phyloP scores from a whole-genome alignment of 2,888 invertebrate genomes.

The Drosophila setosimentum region DNA sequence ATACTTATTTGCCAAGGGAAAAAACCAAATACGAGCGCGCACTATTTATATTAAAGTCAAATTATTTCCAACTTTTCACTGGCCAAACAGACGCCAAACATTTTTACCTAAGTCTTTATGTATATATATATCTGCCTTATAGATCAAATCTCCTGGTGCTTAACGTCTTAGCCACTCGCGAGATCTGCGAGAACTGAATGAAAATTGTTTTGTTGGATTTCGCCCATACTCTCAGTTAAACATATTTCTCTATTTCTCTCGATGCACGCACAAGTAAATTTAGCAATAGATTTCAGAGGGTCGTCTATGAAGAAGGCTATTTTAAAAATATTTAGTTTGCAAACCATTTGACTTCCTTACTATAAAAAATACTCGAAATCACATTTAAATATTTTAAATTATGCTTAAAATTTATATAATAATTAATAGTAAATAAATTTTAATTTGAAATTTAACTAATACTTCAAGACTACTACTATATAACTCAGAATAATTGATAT shows the following conservation, averaged over 20 bases:
- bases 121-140: slow-evolving; percentile 1
- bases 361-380: background rate
- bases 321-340: background rate
- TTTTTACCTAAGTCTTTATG: slow-evolving; percentile 33
- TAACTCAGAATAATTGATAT: background rate
- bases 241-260: slow-evolving; percentile 18
- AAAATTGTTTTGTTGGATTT: slow-evolving; percentile 23
- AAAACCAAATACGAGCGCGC: slow-evolving; percentile 23
- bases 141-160: slow-evolving; percentile 27
- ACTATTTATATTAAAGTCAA: slow-evolving; percentile 44
- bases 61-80: slow-evolving; percentile 63
- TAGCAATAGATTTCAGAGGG: slow-evolving; percentile 48
- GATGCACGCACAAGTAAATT: slow-evolving; percentile 64
- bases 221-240: slow-evolving; percentile 29
- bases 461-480: background rate
- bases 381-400: background rate
- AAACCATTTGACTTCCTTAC: background rate
- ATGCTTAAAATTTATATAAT: no score
- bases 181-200: slow-evolving; percentile 52
- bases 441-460: background rate
- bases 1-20: slow-evolving; percentile 21
- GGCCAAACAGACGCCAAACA: slow-evolving; percentile 71
- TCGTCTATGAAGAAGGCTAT: background rate
- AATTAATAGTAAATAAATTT: no score
- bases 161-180: slow-evolving; percentile 41